Conservation (phyloP, 2,888 invertebrate species). For the Artemia sinica region DNA sequence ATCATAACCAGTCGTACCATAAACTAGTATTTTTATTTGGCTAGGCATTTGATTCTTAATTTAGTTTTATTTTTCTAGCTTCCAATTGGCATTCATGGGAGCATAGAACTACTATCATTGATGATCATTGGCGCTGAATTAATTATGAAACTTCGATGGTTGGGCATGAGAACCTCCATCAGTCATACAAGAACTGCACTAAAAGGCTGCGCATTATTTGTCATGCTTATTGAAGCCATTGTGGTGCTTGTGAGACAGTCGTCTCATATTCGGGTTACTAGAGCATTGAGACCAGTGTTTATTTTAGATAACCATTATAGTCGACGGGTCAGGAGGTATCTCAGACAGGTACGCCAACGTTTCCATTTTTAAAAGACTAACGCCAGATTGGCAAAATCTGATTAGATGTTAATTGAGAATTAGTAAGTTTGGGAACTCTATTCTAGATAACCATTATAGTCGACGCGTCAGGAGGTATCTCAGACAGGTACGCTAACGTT, state of each 20-base stretch:
- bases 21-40: slow-evolving; percentile 11
- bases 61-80: slow-evolving; percentile 36
- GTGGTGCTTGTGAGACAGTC: slow-evolving; percentile 60
- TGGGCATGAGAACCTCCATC: slow-evolving; percentile 61
- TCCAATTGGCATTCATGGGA: slow-evolving; percentile 60
- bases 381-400: too few species aligned
- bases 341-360: slow-evolving; percentile 26
- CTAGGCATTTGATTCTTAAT: slow-evolving; percentile 8
- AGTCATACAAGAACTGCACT: slow-evolving; percentile 67
- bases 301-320: slow-evolving; percentile 67
- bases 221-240: slow-evolving; percentile 66
- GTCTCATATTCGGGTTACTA: slow-evolving; percentile 68
- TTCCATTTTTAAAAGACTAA: too few species aligned
- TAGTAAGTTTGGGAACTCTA: too few species aligned
- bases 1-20: slow-evolving; percentile 1
- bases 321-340: slow-evolving; percentile 46
- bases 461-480: too few species aligned
- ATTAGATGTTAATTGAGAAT: too few species aligned
- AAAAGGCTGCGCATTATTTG: slow-evolving; percentile 56
- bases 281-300: slow-evolving; percentile 71
- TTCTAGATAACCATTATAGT: too few species aligned
- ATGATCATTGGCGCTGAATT: slow-evolving; percentile 58
- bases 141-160: slow-evolving; percentile 63
- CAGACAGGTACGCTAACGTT: too few species aligned
- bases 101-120: slow-evolving; percentile 57